These are phyloP conservation scores for Cryptus viduatorius DNA, from an alignment of 2,888 invertebrate species.

Conservation along the genomic window DNA sequence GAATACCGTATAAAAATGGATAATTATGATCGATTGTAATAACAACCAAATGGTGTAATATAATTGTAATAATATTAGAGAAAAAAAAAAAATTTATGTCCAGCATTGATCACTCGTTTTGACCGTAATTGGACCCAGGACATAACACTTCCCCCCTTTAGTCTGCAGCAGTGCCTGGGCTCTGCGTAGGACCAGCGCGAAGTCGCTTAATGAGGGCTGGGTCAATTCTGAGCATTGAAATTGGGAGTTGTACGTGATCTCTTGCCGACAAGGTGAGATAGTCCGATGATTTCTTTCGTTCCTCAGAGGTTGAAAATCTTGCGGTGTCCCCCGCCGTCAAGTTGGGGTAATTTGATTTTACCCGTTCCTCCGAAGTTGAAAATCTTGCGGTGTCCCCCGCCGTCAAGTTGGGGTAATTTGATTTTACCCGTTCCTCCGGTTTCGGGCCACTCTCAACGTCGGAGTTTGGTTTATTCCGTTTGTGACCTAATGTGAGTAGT, in stretches of 20 bases:
- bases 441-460: no score
- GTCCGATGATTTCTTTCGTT: background rate
- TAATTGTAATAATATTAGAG: no score
- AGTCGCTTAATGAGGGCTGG: background rate
- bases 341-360: no score
- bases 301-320: background rate
- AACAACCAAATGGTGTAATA: no score
- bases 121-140: background rate
- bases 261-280: background rate
- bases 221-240: background rate
- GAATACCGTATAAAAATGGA: no score
- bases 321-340: no score
- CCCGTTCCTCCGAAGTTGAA: no score
- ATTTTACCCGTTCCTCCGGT: no score
- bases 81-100: no score
- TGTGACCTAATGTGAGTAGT: slow-evolving; percentile 24
- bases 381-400: no score
- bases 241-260: background rate
- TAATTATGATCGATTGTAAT: no score
- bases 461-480: background rate
- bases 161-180: background rate
- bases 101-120: no score
- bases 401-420: background rate
- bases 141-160: background rate
- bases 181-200: background rate